Base-by-base conservation (phyloP, 2,888 invertebrate species). In the Maniola hyperantus region DNA sequence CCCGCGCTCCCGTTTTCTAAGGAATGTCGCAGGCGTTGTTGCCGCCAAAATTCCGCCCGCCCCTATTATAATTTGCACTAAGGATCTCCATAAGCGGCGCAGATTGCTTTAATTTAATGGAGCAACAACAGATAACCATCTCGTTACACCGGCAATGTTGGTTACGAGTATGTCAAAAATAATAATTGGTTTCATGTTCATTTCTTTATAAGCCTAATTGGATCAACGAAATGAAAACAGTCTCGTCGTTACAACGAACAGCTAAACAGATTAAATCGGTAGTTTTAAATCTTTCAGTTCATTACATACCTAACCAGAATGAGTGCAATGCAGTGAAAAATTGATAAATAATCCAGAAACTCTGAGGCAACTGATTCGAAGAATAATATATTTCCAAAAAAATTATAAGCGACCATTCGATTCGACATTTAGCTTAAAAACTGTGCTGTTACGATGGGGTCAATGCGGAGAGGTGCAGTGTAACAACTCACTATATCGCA, bases 1-100 rank as follows among this genome's bases (percentile, higher is more conserved):
- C 91, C 91, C 90, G 89, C 90, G 88, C 88, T 90, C 86, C 86
- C 82, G 84, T 82, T 86, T 87, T 86, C 88, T 88, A 87, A 92
- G 88, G 89, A 91, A 90, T 89, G 88, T 89, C 88, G 84, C 89
- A 85, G 83, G 83, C 89, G 84, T 83, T 88, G 81, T 86, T 89
- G 83, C 86, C 87, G 85, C 88, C 85, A 83, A 89, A 89, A 86
- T 82, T 82, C 81, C 81, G 77, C 79, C 82, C 81, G 78, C 81
- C 80, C 77, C 81, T 83, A 82, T 86, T 86, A 85, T 83, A 87
- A 88, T 83, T 85, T 80, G 75, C 79, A 70, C 68, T 71, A 70
- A 68, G 82, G 85, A 87, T 87, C 82, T 83, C 77, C 79, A 80
- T 79, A 77, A 79, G 79, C 77, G 78, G 70, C 72, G 74, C 74